Evolutionary conservation across 2,797 vertebrate species (phyloP).

Genomic region (Danio choprae): DNA sequence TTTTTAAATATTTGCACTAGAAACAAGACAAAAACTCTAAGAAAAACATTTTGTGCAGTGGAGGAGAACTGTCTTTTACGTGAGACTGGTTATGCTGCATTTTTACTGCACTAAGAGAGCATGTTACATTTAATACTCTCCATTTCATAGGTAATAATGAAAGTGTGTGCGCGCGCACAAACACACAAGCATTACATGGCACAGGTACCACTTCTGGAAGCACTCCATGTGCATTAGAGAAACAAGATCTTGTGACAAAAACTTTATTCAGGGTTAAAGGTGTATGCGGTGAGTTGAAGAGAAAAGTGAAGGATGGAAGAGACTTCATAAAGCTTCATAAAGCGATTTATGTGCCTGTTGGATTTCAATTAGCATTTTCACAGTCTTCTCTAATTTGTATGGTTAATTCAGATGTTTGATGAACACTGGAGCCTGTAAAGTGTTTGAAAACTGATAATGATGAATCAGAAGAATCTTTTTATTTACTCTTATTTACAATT

Average conservation of each 20-base stretch:
- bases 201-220: slow-evolving; percentile 67
- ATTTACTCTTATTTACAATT: neutral
- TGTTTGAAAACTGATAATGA: neutral
- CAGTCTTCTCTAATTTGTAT: slow-evolving; percentile 1
- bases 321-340: slow-evolving; percentile 70
- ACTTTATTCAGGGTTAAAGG: slow-evolving; percentile 67
- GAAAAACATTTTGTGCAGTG: no score
- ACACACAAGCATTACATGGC: slow-evolving; percentile 70
- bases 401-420: neutral
- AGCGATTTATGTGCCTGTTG: slow-evolving; percentile 57
- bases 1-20: no score
- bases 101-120: slow-evolving; percentile 25
- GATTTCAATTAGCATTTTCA: slow-evolving; percentile 29
- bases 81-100: slow-evolving; percentile 25
- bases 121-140: slow-evolving; percentile 48
- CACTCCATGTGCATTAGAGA: slow-evolving; percentile 83
- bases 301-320: slow-evolving; percentile 42
- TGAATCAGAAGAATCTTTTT: neutral
- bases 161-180: slow-evolving; percentile 70
- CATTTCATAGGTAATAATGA: slow-evolving; percentile 63
- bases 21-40: no score
- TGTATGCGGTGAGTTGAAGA: slow-evolving; percentile 60
- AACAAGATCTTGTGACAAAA: slow-evolving; percentile 67
- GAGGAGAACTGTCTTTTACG: slow-evolving; percentile 4
- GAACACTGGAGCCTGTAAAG: neutral